Evolutionary conservation across 1,140 invertebrate genomes (phyloP), one percentile per base, ranked within the genome.

Genomic region (Drosophila burlai): DNA sequence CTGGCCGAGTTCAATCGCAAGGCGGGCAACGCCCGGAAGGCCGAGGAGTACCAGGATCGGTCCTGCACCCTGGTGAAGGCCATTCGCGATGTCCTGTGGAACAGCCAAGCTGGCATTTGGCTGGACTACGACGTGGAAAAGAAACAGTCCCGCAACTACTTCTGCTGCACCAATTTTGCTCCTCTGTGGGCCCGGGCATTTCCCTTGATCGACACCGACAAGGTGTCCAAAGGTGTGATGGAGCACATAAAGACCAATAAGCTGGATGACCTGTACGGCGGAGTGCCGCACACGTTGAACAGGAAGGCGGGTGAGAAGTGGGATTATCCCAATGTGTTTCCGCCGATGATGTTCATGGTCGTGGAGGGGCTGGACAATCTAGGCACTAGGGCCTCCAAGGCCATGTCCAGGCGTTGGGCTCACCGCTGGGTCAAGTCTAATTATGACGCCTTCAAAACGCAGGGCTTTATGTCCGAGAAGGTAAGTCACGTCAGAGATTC

Each of bases 271-370:
- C 84, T 93, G 93, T 85, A 86, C 2, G 93, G 91, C 29, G 97
- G 97, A 7, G 95, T 98, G 50, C 98, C 98, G 1, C 95, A 97
- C 0, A 97, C 97, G 0, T 93, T 97, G 9, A 94, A 74, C 21
- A 73, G 95, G 79, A 95, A 96, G 24, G 96, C 97, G 0, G 96
- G 96, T 7, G 97, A 98, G 91, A 97, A 98, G 86, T 99, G 98
- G 98, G 98, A 99, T 93, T 98, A 96, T 79, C 98, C 98, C 0
- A 98, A 99, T 91, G 97, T 97, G 0, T 99, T 97, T 97, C 96
- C 97, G 2, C 97, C 98, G 0, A 93, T 98, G 10, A 97, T 98
- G 80, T 95, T 97, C 82, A 95, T 98, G 16, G 93, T 97, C 31
- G 95, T 98, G 36, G 95, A 96, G 80, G 96, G 97, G 0, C 93